Base-by-base conservation (phyloP, 2,797 vertebrate species). In the Tamandua tetradactyla region DNA sequence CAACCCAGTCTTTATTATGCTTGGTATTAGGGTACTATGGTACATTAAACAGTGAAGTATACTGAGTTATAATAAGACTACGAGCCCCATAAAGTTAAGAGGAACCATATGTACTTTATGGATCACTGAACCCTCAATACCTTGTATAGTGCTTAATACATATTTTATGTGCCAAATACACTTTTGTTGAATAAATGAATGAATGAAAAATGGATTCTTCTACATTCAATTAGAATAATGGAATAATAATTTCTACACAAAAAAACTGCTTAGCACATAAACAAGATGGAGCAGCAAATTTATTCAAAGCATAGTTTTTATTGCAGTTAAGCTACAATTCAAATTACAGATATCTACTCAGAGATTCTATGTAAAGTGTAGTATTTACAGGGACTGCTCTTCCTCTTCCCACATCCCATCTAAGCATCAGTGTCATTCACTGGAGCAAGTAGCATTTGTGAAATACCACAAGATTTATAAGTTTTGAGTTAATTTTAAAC, bases 291-390 rank as follows among this genome's bases (percentile, higher is more conserved):
- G 14, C 49, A 82, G 11, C 49, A 69, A 92, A 74, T 74, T 81
- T 13, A 91, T 12, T 49, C 81, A 91, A 69, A 90, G 80, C 15
- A 94, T 66, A 91, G 40, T 86, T 91, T 57, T 57, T 84, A 66
- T 5, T 94, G 15, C 84, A 75, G 81, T 93, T 91, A 83, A 55
- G 68, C 1, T 22, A 79, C 10, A 74, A 87, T 40, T 37, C 91
- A 87, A 95, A 61, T 85, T 74, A 75, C 0, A 94, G 49, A 52
- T 4, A 95, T 78, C n/a, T 30, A 87, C 18, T 88, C 5, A 85
- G 57, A 95, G 85, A 74, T 55, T 66, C 55, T 85, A 61, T 2
- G 3, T 35, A 7, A 89, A 89, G 27, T 35, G 40, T 17, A 2
- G 25, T 74, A 12, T 27, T 84, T 64, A n/a, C 49, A 69, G 47